These are phyloP conservation scores for Melanotaenia parkinsoni DNA, from an alignment of 2,797 vertebrate genomes.

Conservation along the genomic window DNA sequence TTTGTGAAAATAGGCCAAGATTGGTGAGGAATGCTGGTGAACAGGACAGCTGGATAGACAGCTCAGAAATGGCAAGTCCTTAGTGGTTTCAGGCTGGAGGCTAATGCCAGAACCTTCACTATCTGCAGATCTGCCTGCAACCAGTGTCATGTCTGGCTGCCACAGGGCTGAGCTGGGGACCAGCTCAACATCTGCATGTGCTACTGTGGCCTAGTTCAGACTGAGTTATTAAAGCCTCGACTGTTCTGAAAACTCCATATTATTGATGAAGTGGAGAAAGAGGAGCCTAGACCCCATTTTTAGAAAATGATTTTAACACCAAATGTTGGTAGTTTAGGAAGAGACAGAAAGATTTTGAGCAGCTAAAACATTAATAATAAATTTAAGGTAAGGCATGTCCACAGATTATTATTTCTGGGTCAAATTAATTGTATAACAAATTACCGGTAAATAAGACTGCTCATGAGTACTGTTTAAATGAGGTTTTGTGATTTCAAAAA, in stretches of 20 bases:
- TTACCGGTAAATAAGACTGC: no score
- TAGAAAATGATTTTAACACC: constrained; percentile 22
- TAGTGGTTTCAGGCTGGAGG: constrained; percentile 48
- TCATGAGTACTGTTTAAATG: no score
- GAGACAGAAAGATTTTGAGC: background rate
- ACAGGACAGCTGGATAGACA: constrained; percentile 45
- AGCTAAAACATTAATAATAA: background rate
- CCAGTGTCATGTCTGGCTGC: constrained; percentile 29
- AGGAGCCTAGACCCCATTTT: constrained; percentile 66
- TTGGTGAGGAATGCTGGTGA: constrained; percentile 18
- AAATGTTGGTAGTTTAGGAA: constrained; percentile 2
- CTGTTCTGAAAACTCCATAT: constrained; percentile 42
- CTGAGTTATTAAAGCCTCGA: constrained; percentile 58
- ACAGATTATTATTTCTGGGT: no score
- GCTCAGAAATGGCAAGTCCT: constrained; percentile 49
- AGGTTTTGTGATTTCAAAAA: no score
- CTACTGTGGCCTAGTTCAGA: constrained; percentile 79
- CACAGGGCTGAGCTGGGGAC: constrained; percentile 45
- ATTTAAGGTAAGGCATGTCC: background rate
- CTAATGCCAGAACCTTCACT: constrained; percentile 41
- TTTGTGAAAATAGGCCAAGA: constrained; percentile 59
- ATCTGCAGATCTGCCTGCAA: constrained; percentile 54
- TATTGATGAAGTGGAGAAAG: constrained; percentile 10
- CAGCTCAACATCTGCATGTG: constrained; percentile 66
- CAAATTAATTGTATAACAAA: no score